These are phyloP conservation scores for Formica exsecta DNA, from an alignment of 1,140 invertebrate genomes.

Conservation along the genomic window DNA sequence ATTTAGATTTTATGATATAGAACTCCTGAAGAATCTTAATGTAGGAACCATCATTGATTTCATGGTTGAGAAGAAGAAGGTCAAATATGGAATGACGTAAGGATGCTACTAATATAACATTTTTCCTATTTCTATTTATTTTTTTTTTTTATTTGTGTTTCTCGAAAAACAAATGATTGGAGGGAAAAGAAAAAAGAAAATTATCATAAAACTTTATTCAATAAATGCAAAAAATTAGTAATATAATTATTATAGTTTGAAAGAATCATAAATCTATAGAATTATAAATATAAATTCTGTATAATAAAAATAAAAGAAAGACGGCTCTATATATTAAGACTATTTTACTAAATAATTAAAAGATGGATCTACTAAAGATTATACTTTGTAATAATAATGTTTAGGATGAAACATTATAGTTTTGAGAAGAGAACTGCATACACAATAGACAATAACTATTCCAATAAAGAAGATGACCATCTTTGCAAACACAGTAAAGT, in stretches of 20 bases:
- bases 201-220: constrained; percentile 38
- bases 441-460: constrained; percentile 33
- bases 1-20: constrained; percentile 91
- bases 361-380: not conserved
- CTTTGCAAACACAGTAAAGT: constrained; percentile 63
- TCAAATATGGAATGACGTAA: constrained; percentile 94
- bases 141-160: constrained; percentile 55
- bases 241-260: not conserved
- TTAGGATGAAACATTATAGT: not conserved
- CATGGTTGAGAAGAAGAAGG: constrained; percentile 96
- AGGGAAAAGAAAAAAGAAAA: not conserved
- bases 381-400: not conserved
- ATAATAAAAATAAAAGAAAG: not conserved
- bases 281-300: not conserved
- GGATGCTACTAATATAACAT: constrained; percentile 77
- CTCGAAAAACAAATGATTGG: constrained; percentile 24
- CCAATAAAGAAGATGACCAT: constrained; percentile 9
- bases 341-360: constrained; percentile 11
- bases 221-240: not conserved
- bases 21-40: constrained; percentile 90
- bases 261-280: not conserved
- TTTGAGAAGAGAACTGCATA: constrained; percentile 19
- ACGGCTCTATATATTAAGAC: constrained; percentile 11
- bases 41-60: constrained; percentile 93
- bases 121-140: constrained; percentile 41